Conservation (phyloP, 2,113 vertebrate genomes). For the Tricholaema leucomelas region DNA sequence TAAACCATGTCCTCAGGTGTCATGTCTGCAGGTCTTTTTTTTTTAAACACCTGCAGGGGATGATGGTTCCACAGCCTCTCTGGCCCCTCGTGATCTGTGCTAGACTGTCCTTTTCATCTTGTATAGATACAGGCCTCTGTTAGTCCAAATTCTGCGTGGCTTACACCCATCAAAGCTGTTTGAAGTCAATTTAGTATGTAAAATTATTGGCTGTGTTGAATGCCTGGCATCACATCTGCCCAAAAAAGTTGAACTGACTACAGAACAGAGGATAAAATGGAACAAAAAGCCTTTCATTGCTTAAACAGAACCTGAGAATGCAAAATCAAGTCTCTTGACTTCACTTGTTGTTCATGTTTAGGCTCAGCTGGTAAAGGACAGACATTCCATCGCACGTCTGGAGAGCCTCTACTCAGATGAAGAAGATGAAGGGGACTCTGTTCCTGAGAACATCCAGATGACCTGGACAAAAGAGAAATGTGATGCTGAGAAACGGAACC, state of each 20-base stretch:
- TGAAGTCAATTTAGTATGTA: background rate
- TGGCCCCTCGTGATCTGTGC: background rate
- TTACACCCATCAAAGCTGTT: background rate
- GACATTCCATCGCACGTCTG: slow-evolving; percentile 90
- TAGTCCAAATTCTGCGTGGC: background rate
- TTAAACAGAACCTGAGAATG: background rate
- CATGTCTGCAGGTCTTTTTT: too few species aligned
- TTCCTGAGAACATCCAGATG: slow-evolving; percentile 92
- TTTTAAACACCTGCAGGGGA: too few species aligned
- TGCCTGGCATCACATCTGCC: background rate
- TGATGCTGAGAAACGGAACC: slow-evolving; percentile 83
- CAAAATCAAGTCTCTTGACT: background rate
- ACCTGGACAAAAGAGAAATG: slow-evolving; percentile 94
- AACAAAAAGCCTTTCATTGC: background rate
- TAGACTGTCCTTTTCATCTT: background rate
- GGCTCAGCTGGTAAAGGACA: slow-evolving; percentile 97
- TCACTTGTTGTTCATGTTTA: slow-evolving; percentile 17
- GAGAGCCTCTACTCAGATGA: slow-evolving; percentile 94
- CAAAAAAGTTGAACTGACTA: background rate
- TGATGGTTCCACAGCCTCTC: too few species aligned
- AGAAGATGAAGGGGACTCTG: slow-evolving; percentile 84
- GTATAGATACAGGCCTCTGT: background rate
- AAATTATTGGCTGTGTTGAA: background rate
- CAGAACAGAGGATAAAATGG: background rate
- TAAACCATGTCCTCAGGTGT: too few species aligned